Evolutionary conservation across 2,113 vertebrate genomes (phyloP), one percentile per base, ranked within the genome.

Genomic region (Sialia sialis): DNA sequence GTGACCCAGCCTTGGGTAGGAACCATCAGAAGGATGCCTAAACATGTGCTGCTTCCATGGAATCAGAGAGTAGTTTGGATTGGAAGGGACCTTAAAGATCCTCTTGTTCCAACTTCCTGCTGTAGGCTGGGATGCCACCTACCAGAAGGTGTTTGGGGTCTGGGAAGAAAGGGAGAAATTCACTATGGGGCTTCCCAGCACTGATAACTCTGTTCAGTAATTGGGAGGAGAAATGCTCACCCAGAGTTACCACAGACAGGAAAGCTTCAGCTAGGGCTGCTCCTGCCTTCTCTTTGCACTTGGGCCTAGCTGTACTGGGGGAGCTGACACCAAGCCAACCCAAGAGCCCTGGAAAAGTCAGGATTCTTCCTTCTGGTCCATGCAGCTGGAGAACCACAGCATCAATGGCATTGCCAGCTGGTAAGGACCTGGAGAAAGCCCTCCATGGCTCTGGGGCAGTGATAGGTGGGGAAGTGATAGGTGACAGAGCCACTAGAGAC

Each of bases 181-280:
- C 34, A 62, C 4, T 10, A 7, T 2, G 1, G 4, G 4, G 1
- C 55, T 74, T 69, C n/a, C 38, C 20, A 43, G 43, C 2, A 2
- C 66, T 38, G n/a, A 15, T 30, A 63, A 16, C 36, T 59, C 58
- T 59, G 46, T 22, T 34, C 39, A 11, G n/a, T 29, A 48, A 51
- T 21, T 38, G 16, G 38, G 19, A 67, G 60, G 44, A 19, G 2
- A 41, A 54, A 72, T 43, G 17, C 52, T 36, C 25, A 17, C 11
- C 34, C 27, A 39, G 34, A 46, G 22, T 22, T 11, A 56, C 55
- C 20, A 43, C 18, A 64, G 32, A 44, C 1, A 3, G 43, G 30
- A 82, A 46, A 34, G 8, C 48, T 39, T 70, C 56, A 30, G 25
- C 0, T 55, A 22, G 8, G 30, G 29, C 51, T 18, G 5, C 56